phyloP scores from a whole-genome alignment of 2,888 invertebrate species.

The Ctenicera cuprea region DNA sequence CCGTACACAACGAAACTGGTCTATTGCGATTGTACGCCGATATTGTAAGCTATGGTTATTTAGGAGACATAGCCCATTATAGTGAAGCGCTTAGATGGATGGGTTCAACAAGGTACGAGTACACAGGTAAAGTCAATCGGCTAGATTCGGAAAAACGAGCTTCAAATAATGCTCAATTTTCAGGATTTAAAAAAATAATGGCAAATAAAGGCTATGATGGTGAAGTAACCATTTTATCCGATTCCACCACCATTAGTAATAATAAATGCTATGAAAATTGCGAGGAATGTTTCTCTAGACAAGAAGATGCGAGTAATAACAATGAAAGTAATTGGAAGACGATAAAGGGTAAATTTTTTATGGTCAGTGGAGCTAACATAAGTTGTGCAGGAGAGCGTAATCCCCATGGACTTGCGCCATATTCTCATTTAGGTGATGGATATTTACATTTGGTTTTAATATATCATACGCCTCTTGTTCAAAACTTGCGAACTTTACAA shows the following conservation, averaged over 20 bases:
- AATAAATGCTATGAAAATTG: constrained; percentile 75
- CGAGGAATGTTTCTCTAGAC: constrained; percentile 66
- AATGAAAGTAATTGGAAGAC: constrained; percentile 73
- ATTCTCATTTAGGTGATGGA: constrained; percentile 87
- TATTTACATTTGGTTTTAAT: constrained; percentile 85
- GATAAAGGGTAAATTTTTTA: constrained; percentile 83
- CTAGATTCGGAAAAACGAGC: too few relatives aligned
- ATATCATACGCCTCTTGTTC: constrained; percentile 82
- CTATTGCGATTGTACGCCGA: constrained; percentile 83
- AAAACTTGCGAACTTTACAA: constrained; percentile 82
- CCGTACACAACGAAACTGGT: constrained; percentile 79
- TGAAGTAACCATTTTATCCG: constrained; percentile 76
- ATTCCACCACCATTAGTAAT: constrained; percentile 70
- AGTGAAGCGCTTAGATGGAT: constrained; percentile 90
- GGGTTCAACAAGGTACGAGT: constrained; percentile 89
- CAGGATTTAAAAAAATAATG: constrained; percentile 79
- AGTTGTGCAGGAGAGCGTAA: constrained; percentile 85
- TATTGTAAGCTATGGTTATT: constrained; percentile 88
- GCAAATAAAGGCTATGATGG: constrained; percentile 79
- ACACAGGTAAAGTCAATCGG: constrained; percentile 80
- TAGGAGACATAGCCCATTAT: constrained; percentile 87
- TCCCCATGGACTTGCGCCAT: constrained; percentile 86
- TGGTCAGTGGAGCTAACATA: constrained; percentile 86
- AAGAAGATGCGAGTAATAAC: constrained; percentile 36
- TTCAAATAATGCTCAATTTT: too few relatives aligned